Evolutionary conservation across 2,113 vertebrate species (phyloP).

Genomic region (Stegastes partitus): DNA sequence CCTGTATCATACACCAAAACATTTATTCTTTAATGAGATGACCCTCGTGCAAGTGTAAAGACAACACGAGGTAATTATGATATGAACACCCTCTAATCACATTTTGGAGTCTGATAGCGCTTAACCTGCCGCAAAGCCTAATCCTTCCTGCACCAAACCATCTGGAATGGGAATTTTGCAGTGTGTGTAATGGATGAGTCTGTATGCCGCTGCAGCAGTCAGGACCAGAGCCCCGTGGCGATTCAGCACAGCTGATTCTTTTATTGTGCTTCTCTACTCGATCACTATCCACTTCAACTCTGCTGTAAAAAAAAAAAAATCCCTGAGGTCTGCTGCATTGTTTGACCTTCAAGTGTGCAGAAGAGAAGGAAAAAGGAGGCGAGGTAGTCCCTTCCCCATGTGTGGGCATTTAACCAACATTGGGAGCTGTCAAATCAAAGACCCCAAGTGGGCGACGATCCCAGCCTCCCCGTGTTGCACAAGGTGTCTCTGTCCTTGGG

Average conservation of each 20-base stretch:
- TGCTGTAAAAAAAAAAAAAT: slow-evolving; percentile 27
- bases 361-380: slow-evolving; percentile 25
- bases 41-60: slow-evolving; percentile 20
- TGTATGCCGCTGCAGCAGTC: slow-evolving; percentile 50
- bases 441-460: slow-evolving; percentile 58
- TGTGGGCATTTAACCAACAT: slow-evolving; percentile 64
- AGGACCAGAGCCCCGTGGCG: slow-evolving; percentile 55
- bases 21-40: slow-evolving; percentile 28
- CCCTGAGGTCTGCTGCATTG: slow-evolving; percentile 54
- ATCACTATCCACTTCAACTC: slow-evolving; percentile 49
- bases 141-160: slow-evolving; percentile 69
- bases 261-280: slow-evolving; percentile 42
- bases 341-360: slow-evolving; percentile 78
- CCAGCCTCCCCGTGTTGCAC: slow-evolving; percentile 55
- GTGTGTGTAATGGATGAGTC: slow-evolving; percentile 59
- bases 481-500: slow-evolving; percentile 80
- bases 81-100: slow-evolving; percentile 32
- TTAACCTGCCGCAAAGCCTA: slow-evolving; percentile 55
- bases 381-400: slow-evolving; percentile 61
- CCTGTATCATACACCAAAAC: not conserved
- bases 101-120: slow-evolving; percentile 27
- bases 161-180: slow-evolving; percentile 73
- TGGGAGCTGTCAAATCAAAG: slow-evolving; percentile 76
- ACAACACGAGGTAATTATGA: slow-evolving; percentile 39
- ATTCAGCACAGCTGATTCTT: slow-evolving; percentile 54